Base-by-base conservation (phyloP, 1,140 invertebrate genomes). In the Drosophila asahinai region DNA sequence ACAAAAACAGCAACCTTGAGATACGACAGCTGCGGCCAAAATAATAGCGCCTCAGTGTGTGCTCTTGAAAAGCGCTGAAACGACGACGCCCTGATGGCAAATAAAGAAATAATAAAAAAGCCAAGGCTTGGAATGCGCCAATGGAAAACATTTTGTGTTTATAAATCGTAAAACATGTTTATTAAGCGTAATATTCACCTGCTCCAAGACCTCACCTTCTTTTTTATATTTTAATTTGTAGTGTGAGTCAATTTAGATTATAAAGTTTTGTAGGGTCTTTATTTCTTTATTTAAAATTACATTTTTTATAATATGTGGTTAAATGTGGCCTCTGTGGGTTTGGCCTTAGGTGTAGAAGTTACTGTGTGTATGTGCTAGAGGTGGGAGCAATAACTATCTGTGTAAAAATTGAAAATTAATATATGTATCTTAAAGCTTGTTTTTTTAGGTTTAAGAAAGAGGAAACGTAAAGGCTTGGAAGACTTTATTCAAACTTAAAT, bases 1-100 rank as follows among this genome's bases (percentile, higher is more conserved):
- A 63, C 63, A 74, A 75, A 61, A 47, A 36, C 33, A 76, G 49
- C 58, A 83, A 81, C 84, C 84, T 90, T 89, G 84, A 57, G 70
- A 59, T 65, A 65, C 15, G 45, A 71, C 67, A 71, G 67, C 49
- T 68, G 64, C 42, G 67, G 67, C 17, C 67, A 71, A 54, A 43
- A 48, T 68, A 71, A 55, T 71, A 71, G 49, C 17, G 19, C 36
- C 36, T 15, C 33, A 11, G 11, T 19, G 43, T 45, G 67, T 47
- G 67, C n/a, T 66, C 63, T 67, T 68, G 58, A 66, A 66, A 63
- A 60, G n/a, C 36, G 54, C 54, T 57, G 54, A 57, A 22, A 38
- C 33, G 38, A 57, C 14, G 36, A 55, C 14, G 7, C 12, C n/a
- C 12, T 45, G 60, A 62, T 45, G 19, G 19, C 30, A 45, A 63